Percentiles rank a stretch among this genome's conserved stretches.
Evolutionary conservation across 2,113 vertebrate genomes (phyloP).

Genomic region (Cynocephalus volans): DNA sequence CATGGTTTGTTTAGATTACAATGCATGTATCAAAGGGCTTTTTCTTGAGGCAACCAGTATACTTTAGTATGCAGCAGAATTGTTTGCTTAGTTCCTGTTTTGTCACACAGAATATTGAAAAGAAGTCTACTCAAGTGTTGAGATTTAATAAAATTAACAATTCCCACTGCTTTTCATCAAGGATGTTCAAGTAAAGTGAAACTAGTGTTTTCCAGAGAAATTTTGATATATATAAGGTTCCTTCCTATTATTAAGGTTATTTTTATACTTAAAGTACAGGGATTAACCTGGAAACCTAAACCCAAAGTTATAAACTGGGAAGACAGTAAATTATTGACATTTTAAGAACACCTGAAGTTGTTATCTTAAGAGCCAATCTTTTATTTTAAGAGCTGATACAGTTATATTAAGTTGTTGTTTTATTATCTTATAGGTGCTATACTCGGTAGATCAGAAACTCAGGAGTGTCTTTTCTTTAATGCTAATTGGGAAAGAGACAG

Average conservation of each 20-base stretch:
- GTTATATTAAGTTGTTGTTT: constrained; percentile 60
- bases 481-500: constrained; percentile 98
- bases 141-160: constrained; percentile 53
- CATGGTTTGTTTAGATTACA: neutral
- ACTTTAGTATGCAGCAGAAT: neutral
- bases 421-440: constrained; percentile 93
- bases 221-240: neutral
- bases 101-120: constrained; percentile 31
- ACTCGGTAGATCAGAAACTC: constrained; percentile 97
- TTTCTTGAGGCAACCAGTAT: neutral
- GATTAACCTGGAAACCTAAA: neutral
- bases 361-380: neutral
- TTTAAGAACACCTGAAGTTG: constrained; percentile 30
- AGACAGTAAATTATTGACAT: neutral
- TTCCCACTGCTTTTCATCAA: constrained; percentile 49
- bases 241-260: neutral
- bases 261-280: neutral
- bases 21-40: neutral
- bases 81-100: constrained; percentile 56
- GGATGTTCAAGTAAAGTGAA: constrained; percentile 57
- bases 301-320: neutral
- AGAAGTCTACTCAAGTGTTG: neutral
- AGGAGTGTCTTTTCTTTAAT: constrained; percentile 98
- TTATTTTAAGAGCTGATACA: constrained; percentile 43
- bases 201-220: constrained; percentile 42